Evolutionary conservation across 2,888 invertebrate genomes (phyloP).

Genomic region (Margaritifera margaritifera): DNA sequence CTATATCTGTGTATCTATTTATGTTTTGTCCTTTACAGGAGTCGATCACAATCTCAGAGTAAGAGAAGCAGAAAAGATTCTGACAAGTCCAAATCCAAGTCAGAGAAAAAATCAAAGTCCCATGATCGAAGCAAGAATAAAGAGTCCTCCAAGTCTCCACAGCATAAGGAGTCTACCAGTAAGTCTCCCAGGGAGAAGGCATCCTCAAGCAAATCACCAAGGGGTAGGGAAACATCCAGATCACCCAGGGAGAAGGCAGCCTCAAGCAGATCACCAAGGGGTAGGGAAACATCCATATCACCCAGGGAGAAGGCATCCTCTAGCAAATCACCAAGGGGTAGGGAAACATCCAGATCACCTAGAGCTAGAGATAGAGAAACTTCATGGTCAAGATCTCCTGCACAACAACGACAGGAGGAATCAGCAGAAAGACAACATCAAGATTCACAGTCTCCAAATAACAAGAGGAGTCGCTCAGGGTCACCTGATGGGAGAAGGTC

Average conservation of each 20-base stretch:
- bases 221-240: background rate
- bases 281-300: too few species aligned
- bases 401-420: too few species aligned
- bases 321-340: background rate
- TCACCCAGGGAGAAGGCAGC: background rate
- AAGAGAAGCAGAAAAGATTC: constrained; percentile 6
- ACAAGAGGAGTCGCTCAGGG: too few species aligned
- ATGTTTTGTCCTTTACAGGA: background rate
- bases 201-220: background rate
- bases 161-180: too few species aligned
- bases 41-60: background rate
- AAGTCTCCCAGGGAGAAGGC: background rate
- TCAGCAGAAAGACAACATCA: too few species aligned
- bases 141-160: constrained; percentile 1
- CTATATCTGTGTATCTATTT: too few species aligned
- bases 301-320: background rate
- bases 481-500: too few species aligned
- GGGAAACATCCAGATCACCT: background rate
- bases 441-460: too few species aligned
- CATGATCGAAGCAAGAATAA: background rate
- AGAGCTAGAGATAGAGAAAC: background rate
- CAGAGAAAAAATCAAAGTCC: constrained; percentile 6
- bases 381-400: too few species aligned
- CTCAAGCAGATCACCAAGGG: too few species aligned
- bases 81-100: constrained; percentile 8